Evolutionary conservation across 2,113 vertebrate species (phyloP), one percentile per base, ranked within the genome.

Genomic region (Axis porcinus): DNA sequence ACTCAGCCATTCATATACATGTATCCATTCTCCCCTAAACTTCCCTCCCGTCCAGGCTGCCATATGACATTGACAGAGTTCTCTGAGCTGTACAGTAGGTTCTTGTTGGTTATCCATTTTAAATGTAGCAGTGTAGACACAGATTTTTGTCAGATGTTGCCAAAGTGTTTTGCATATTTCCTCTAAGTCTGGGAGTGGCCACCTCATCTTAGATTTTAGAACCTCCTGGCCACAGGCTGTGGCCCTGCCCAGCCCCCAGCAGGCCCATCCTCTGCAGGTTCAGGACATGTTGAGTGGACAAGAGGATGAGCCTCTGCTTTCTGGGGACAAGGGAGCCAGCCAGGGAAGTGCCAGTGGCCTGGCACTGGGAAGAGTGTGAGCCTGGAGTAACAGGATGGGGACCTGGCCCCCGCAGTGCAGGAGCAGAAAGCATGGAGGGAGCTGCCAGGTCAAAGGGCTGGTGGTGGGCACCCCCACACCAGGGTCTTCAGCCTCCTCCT

Each of bases 331-430:
- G 17, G 43, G 78, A 40, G 27, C 43, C n/a, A 40, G 36, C 8
- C 30, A 14, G 12, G 55, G 19, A 33, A 0, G 14, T n/a, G 50
- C 36, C 14, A 5, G 14, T 5, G 30, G 74, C 5, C 47, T n/a
- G 13, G 60, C 3, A 1, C 50, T 30, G 40, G 50, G 50, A 36
- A 70, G 14, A 43, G 5, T 7, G 6, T 8, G 14, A 7, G 4
- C 52, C 45, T 43, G 40, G 19, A 82, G 11, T 13, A 19, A 54
- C 30, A 45, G 58, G 74, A 33, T 2, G 15, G 12, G 57, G 33
- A 3, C 43, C 3, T 28, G 16, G 5, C 11, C 33, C 5, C 0
- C 13, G 67, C 40, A 47, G 82, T 0, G 2, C 2, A 1, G 30
- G 40, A n/a, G n/a, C 33, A 43, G n/a, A 54, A 43, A 45, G 60